Evolutionary conservation across 2,113 vertebrate genomes (phyloP).

Genomic region (Lynx canadensis): DNA sequence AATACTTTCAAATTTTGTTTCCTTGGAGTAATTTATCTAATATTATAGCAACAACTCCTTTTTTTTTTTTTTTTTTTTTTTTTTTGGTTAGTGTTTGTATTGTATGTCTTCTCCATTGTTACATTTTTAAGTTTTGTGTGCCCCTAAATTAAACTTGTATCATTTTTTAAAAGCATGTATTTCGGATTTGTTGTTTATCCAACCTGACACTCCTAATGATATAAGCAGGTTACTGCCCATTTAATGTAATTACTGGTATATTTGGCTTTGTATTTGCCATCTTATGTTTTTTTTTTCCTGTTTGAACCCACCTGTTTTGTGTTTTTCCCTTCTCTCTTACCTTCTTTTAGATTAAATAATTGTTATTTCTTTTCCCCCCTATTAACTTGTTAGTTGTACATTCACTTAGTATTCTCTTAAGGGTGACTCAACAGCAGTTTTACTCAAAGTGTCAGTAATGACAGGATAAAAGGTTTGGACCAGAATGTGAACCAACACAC

Average conservation of each 20-base stretch:
- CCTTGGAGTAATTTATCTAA: neutral
- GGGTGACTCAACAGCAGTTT: neutral
- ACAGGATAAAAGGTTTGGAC: neutral
- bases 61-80: no score
- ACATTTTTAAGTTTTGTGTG: neutral
- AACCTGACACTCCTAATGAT: neutral
- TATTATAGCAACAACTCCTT: neutral
- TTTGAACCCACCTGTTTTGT: neutral
- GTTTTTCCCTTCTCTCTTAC: neutral
- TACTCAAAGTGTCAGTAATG: neutral
- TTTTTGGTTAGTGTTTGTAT: neutral
- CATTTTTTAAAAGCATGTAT: neutral
- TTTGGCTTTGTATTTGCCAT: neutral
- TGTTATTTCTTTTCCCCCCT: neutral
- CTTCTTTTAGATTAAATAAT: neutral
- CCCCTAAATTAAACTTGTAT: neutral
- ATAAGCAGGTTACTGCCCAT: neutral
- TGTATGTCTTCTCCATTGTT: neutral
- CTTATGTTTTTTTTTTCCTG: neutral
- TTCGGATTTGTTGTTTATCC: neutral
- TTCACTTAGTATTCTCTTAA: neutral
- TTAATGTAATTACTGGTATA: neutral
- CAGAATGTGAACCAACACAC: neutral
- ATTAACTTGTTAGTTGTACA: neutral
- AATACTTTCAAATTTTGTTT: neutral